Evolutionary conservation across 2,888 invertebrate species (phyloP), one percentile per base, ranked within the genome.

Genomic region (Limulus polyphemus): DNA sequence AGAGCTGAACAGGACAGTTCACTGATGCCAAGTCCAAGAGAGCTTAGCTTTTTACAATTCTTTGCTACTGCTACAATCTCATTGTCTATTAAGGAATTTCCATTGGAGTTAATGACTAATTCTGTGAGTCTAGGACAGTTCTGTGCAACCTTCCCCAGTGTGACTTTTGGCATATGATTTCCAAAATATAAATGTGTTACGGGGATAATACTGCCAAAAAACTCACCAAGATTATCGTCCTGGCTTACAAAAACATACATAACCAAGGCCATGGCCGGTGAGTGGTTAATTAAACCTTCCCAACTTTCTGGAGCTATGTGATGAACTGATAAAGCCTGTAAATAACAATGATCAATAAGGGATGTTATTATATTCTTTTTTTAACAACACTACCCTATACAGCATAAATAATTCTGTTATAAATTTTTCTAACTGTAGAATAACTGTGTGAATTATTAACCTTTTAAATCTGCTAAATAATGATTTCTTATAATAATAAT

Each of bases 111-210:
- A 51, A 58, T 49, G n/a, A 58, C 58, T 14, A 58, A 51, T 51
- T 58, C 58, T 4, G n/a, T 51, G 5, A 58, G 46, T 16, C 51
- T 13, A 50, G 50, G 58, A 51, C 58, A 58, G 46, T 58, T n/a
- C 51, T 51, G 12, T 49, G 49, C 58, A 50, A 58, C 49, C 32
- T 49, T 49, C 9, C 10, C 51, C 32, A 58, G 47, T 46, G 46
- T 49, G 13, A 47, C 10, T 46, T 58, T 50, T 11, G 58, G 58
- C 13, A 58, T 51, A 49, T 51, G 51, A 51, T 58, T 49, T n/a
- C 50, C 17, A 51, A 58, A 58, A 49, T 58, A 58, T 46, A 58
- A 58, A 51, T 58, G 58, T 32, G 58, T 58, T 10, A 51, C 50
- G 3, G 58, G 58, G 14, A 58, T 58, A 12, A 51, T 46, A 7